These are phyloP conservation scores for Rhinichthys klamathensis DNA, from an alignment of 2,113 vertebrate species.

Conservation along the genomic window DNA sequence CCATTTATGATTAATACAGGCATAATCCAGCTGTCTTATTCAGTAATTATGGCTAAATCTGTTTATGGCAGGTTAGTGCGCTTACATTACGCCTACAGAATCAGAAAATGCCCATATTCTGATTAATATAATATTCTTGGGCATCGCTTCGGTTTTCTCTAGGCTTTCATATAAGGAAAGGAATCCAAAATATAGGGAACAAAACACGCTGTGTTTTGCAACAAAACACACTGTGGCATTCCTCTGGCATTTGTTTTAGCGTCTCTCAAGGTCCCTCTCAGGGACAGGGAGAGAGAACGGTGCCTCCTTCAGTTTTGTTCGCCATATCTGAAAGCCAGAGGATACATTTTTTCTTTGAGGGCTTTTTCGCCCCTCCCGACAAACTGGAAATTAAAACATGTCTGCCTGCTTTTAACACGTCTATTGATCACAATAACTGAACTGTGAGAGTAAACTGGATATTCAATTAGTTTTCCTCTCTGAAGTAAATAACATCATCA, in stretches of 20 bases:
- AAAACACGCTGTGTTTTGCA: neutral
- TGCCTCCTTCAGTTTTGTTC: neutral
- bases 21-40: neutral
- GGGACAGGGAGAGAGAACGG: neutral
- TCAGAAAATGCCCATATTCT: neutral
- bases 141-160: neutral
- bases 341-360: neutral
- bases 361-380: neutral
- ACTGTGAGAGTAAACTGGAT: neutral
- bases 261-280: slow-evolving; percentile 4
- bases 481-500: neutral
- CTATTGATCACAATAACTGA: neutral
- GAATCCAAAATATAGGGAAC: neutral
- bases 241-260: neutral
- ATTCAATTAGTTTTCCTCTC: neutral
- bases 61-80: neutral
- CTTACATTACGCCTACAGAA: neutral
- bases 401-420: neutral
- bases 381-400: neutral
- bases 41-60: neutral
- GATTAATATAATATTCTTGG: neutral
- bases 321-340: neutral
- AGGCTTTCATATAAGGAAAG: neutral
- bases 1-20: neutral
- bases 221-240: neutral